Evolutionary conservation across 2,113 vertebrate genomes (phyloP).

Genomic region (Ptyas mucosa): DNA sequence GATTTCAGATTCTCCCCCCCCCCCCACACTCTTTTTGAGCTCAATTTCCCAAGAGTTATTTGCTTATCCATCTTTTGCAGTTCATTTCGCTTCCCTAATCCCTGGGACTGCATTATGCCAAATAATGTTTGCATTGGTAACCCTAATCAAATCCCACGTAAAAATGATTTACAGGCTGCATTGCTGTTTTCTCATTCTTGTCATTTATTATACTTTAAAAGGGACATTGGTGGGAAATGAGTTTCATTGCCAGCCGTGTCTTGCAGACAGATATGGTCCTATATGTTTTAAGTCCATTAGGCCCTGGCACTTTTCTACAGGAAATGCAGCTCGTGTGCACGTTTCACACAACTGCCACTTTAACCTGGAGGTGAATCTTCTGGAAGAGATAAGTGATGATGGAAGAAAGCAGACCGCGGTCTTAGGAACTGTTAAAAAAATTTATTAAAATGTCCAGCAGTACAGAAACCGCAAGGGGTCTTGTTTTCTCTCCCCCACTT

Average conservation of each 20-base stretch:
- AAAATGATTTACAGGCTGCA: background rate
- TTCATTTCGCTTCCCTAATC: background rate
- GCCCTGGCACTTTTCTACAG: background rate
- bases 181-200: background rate
- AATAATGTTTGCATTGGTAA: background rate
- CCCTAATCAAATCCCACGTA: background rate
- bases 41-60: background rate
- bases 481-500: background rate
- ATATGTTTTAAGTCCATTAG: background rate
- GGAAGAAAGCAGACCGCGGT: background rate
- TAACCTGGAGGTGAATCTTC: no score
- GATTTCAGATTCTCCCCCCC: background rate
- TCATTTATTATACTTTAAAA: background rate
- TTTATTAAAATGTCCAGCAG: conserved; percentile 79
- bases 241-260: background rate
- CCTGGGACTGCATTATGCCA: background rate
- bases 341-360: no score
- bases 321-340: background rate
- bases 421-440: conserved; percentile 72
- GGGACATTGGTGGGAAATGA: background rate
- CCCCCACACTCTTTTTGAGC: background rate
- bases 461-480: conserved; percentile 70
- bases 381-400: background rate
- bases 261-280: background rate
- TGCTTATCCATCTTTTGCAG: background rate